Conservation (phyloP, 2,113 vertebrate species). For the Lamprologus lemairii region DNA sequence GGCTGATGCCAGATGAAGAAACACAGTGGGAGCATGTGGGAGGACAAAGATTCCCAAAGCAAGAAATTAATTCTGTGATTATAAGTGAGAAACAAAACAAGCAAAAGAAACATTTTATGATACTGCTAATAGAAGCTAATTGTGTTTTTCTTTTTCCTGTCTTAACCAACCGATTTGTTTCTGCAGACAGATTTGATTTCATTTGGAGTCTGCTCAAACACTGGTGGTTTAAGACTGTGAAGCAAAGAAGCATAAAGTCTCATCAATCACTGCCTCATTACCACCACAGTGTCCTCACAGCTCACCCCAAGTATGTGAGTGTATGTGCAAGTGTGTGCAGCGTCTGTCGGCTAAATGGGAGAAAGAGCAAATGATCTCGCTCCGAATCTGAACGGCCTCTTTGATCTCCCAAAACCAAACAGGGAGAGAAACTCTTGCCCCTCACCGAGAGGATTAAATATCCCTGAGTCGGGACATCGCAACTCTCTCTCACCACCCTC, state of each 20-base stretch:
- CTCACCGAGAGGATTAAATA: conserved; percentile 73
- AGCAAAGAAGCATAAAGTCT: conserved; percentile 19
- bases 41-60: not conserved
- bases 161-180: not conserved
- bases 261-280: conserved; percentile 63
- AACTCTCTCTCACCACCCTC: conserved; percentile 49
- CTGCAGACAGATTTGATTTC: conserved; percentile 1
- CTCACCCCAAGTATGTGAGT: not conserved
- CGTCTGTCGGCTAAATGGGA: conserved; percentile 35
- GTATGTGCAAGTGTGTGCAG: not conserved
- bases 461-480: conserved; percentile 76
- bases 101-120: not conserved
- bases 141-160: not conserved
- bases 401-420: conserved; percentile 71
- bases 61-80: not conserved
- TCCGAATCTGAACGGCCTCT: conserved; percentile 65
- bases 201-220: not conserved
- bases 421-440: conserved; percentile 60
- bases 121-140: not conserved
- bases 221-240: conserved; percentile 4
- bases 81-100: not conserved
- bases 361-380: conserved; percentile 43
- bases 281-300: conserved; percentile 21
- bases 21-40: not conserved
- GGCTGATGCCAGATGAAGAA: not conserved